Conservation (phyloP, 2,888 invertebrate species). For the Camponotus fellah region DNA sequence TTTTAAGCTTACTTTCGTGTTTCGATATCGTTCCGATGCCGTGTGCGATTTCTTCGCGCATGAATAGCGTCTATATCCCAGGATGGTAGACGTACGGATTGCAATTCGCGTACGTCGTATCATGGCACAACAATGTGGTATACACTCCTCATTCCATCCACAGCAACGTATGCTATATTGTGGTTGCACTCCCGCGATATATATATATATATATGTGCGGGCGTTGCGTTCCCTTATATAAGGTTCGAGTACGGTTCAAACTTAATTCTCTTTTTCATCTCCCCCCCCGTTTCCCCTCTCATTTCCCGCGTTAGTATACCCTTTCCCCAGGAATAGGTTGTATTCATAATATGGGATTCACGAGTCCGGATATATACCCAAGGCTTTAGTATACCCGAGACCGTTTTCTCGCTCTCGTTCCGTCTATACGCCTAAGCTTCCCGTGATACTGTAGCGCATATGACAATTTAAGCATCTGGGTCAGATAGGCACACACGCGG, state of each 20-base stretch:
- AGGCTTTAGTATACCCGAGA: constrained; percentile 35
- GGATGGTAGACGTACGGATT: constrained; percentile 35
- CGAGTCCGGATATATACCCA: background rate
- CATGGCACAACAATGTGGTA: constrained; percentile 43
- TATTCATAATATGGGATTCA: constrained; percentile 3
- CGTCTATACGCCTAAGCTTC: constrained; percentile 48
- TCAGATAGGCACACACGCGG: constrained; percentile 54
- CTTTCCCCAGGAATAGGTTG: constrained; percentile 44
- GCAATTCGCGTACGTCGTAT: constrained; percentile 51
- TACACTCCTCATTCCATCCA: constrained; percentile 48
- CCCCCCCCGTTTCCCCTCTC: constrained; percentile 18
- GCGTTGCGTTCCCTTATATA: constrained; percentile 17
- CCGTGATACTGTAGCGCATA: constrained; percentile 32
- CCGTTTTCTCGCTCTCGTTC: constrained; percentile 46
- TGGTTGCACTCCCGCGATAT: constrained; percentile 3
- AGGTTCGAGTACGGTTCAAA: constrained; percentile 25
- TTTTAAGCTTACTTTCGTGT: constrained; percentile 27
- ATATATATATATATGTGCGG: constrained; percentile 21
- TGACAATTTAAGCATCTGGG: constrained; percentile 65
- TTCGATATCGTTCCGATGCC: constrained; percentile 17
- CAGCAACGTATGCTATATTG: constrained; percentile 26
- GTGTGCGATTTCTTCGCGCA: constrained; percentile 42
- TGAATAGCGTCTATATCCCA: constrained; percentile 35
- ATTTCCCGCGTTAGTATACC: constrained; percentile 21
- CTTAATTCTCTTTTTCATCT: constrained; percentile 42